phyloP scores from a whole-genome alignment of 2,797 vertebrate genomes.

The Jordanella pulchra region DNA sequence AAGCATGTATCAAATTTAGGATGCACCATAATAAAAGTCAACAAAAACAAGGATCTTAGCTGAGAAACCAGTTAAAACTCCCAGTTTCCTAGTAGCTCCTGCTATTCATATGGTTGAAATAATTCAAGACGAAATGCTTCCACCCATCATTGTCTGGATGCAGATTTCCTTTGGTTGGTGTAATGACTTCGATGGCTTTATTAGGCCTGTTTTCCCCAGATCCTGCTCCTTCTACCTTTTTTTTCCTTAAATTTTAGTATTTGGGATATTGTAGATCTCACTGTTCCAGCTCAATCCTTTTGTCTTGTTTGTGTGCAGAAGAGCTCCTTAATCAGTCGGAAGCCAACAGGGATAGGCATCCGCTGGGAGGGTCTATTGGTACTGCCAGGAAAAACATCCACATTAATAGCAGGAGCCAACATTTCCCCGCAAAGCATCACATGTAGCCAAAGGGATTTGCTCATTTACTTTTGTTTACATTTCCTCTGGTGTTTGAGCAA shows the following conservation, averaged over 20 bases:
- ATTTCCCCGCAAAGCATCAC: not conserved
- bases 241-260: not conserved
- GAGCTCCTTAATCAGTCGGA: not conserved
- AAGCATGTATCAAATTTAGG: no score
- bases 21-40: not conserved
- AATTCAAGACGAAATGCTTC: no score
- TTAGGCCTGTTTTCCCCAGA: not conserved
- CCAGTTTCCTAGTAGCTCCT: no score
- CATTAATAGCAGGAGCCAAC: not conserved
- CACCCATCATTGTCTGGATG: no score
- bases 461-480: not conserved
- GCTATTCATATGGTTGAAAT: no score
- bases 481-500: constrained; percentile 21
- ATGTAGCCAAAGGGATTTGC: not conserved
- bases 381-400: not conserved
- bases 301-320: not conserved
- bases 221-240: not conserved
- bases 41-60: not conserved
- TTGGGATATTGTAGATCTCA: not conserved
- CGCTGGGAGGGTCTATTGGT: not conserved
- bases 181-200: not conserved
- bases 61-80: no score
- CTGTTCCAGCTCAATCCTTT: not conserved
- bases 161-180: no score
- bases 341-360: not conserved